Percentiles rank a stretch among this genome's conserved stretches.
These are phyloP conservation scores for Martes martes DNA, from an alignment of 2,113 vertebrate species.

Conservation along the genomic window DNA sequence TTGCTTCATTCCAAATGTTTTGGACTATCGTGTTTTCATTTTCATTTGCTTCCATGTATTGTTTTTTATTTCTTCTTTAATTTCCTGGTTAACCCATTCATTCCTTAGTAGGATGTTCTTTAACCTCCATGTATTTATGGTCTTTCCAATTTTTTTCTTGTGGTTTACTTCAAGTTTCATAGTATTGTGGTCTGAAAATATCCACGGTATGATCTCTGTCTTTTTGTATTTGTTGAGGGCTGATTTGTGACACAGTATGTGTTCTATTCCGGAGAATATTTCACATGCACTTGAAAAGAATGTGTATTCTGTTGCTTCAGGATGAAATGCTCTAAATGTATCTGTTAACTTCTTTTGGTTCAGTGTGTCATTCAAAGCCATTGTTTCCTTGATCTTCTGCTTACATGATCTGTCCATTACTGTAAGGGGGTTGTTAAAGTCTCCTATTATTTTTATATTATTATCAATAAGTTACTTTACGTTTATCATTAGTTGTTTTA, in stretches of 20 bases:
- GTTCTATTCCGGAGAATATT: neutral
- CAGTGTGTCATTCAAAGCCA: neutral
- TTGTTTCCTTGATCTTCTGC: neutral
- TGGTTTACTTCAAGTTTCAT: neutral
- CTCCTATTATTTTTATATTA: neutral
- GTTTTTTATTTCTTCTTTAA: neutral
- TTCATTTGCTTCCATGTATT: neutral
- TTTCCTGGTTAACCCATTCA: neutral
- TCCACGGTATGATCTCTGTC: neutral
- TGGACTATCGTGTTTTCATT: neutral
- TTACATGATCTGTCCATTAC: neutral
- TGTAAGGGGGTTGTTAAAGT: neutral
- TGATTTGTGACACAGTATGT: neutral
- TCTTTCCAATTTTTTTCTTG: neutral
- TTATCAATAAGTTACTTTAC: neutral
- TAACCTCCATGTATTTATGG: neutral
- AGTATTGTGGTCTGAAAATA: neutral
- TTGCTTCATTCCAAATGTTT: neutral
- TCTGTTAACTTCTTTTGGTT: neutral
- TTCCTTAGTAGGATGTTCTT: neutral
- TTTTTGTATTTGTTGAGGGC: neutral
- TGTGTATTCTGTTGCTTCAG: neutral
- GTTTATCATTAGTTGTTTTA: neutral
- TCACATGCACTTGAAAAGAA: neutral
- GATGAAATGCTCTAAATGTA: neutral